Evolutionary conservation across 1,140 invertebrate species (phyloP).

Genomic region (Dysdera silvatica): DNA sequence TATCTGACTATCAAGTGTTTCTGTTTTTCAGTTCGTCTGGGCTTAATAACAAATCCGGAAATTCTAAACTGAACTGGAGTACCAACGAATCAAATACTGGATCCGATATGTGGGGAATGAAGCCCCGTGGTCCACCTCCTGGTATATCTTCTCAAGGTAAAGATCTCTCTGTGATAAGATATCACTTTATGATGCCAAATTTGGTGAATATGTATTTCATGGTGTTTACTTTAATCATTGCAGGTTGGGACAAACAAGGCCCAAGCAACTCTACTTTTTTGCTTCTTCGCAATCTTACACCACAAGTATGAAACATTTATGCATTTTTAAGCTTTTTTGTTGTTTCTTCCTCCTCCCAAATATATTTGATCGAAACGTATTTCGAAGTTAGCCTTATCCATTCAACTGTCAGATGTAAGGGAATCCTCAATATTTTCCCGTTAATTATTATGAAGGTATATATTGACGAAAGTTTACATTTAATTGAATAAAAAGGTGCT

Average conservation of each 20-base stretch:
- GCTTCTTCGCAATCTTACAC: constrained; percentile 81
- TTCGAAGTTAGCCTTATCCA: no score
- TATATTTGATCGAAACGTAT: no score
- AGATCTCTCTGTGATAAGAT: not conserved
- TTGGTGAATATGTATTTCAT: not conserved
- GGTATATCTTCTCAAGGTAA: constrained; percentile 43
- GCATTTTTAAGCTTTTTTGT: not conserved
- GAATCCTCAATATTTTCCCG: no score
- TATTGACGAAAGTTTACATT: no score
- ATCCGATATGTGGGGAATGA: no score
- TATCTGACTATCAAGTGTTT: no score
- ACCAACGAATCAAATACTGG: no score
- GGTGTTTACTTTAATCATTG: not conserved
- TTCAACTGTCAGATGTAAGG: no score
- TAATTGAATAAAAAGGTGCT: no score
- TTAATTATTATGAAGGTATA: no score
- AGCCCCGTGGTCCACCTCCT: constrained; percentile 65
- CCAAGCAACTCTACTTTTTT: constrained; percentile 50
- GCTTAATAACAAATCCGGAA: constrained; percentile 4
- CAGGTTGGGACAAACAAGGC: constrained; percentile 52
- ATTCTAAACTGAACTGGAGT: no score
- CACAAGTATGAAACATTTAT: constrained; percentile 56
- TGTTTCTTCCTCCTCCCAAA: not conserved
- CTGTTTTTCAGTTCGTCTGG: constrained; percentile 6
- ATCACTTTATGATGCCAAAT: not conserved